phyloP scores from a whole-genome alignment of 2,113 vertebrate species.

The Sapayoa aenigma region DNA sequence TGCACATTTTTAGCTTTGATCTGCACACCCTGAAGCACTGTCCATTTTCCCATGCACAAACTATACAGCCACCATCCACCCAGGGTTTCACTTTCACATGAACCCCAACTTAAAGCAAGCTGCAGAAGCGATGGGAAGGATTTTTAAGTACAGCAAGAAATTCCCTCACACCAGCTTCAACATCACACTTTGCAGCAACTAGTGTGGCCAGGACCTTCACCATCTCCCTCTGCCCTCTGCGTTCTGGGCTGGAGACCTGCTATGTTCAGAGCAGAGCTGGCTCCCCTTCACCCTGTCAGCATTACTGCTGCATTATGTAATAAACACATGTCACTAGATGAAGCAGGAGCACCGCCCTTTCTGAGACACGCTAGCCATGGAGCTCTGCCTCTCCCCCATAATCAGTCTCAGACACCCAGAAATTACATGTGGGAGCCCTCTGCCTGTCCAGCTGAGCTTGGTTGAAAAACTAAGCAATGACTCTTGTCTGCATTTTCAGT shows the following conservation, averaged over 20 bases:
- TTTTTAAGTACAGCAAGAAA: not conserved
- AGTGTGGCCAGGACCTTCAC: not conserved
- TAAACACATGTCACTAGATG: not conserved
- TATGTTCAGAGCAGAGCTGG: not conserved
- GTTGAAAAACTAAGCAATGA: not conserved
- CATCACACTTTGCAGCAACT: not conserved
- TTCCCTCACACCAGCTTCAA: not conserved
- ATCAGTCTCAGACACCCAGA: not conserved
- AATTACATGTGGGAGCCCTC: accelerated
- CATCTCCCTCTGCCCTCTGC: accelerated
- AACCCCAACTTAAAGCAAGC: not conserved
- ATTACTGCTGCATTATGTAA: not conserved
- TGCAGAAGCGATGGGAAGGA: not conserved
- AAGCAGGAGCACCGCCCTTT: not conserved
- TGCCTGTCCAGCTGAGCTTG: not conserved
- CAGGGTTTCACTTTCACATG: not conserved
- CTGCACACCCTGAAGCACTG: not conserved
- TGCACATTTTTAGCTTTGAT: accelerated
- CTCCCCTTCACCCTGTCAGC: not conserved
- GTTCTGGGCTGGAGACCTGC: not conserved
- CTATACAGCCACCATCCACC: not conserved
- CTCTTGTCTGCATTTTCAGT: not conserved
- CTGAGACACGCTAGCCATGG: not conserved
- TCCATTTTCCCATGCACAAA: not conserved
- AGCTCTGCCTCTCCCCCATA: not conserved